Base-by-base conservation (phyloP, 2,888 invertebrate species). In the Scaptomyza caliginosa region DNA sequence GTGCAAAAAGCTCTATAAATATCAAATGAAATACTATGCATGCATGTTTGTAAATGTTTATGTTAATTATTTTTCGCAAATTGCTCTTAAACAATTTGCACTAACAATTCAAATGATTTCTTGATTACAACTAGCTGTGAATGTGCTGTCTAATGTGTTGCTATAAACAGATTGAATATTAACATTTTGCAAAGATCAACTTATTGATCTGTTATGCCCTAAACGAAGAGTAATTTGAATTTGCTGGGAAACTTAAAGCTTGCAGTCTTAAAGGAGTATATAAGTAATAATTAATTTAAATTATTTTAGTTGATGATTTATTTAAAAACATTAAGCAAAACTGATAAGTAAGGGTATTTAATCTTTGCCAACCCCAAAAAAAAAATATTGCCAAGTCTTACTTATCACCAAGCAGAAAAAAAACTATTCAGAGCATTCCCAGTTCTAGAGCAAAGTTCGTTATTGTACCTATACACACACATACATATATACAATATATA, bases 1-100 rank as follows among this genome's bases (percentile, higher is more conserved):
- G 86, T 88, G 83, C 85, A 86, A 85, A 81, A 87, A 88, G 77
- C 77, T 69, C 81, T 88, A 89, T 81, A 89, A 88, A 88, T 86
- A 85, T 82, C 65, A 82, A 58, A 74, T 71, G 65, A 67, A 79
- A 74, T 74, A 67, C 48, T 59, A 64, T 55, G 51, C 71, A 58
- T 56, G 30, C 34, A 34, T 34, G 6, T 16, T 34, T 73, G 58
- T 62, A 69, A 75, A 63, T 73, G 56, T 52, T 72, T 59, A 68
- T 72, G 51, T 63, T 59, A 55, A 58, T 42, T 55, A 49, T 58
- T 45, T 57, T 24, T 28, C 46, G 36, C 40, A 59, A 65, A 54
- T 50, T 59, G 34, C 46, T 58, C 46, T 58, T 28, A 38, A 40
- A 52, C 38, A 40, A 38, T 55, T 58, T 32, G 45, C 23, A 26